Evolutionary conservation across 2,888 invertebrate genomes (phyloP), one percentile per base, ranked within the genome.

Genomic region (Drosophila nr. fundita): DNA sequence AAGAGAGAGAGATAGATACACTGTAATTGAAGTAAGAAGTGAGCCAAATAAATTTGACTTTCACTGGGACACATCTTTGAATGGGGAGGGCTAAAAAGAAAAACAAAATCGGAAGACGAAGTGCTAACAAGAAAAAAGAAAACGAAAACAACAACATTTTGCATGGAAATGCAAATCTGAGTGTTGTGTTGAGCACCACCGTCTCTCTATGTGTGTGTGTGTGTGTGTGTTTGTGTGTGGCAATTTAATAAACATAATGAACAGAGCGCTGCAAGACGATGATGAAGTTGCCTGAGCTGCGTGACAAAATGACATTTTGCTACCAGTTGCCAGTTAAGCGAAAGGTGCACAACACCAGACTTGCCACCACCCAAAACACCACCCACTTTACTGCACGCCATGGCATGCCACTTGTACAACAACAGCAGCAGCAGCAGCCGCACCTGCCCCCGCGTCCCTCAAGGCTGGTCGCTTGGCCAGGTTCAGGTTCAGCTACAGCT

Each of bases 291-390:
- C 65, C 55, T 60, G 66, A 59, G 83, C 70, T 89, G 77, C 86
- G 90, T 89, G 90, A 89, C 90, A 85, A 89, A 89, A 85, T 88
- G 88, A 81, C 86, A 89, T 87, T 87, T 83, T 74, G 83, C 86
- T 76, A 73, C 75, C 74, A 72, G 73, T 60, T 34, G 27, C 54
- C 34, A 36, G 18, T 42, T 21, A 36, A 36, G 11, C 29, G 45
- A 49, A 45, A 21, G 54, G 55, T 38, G 50, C 70, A 29, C 45
- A 50, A 61, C 42, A 38, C 50, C 57, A 67, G 82, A 72, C 73
- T 64, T 72, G 38, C 61, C 49, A 45, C 53, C 59, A 27, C 48
- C 52, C 53, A 34, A 45, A 34, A 45, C 45, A 24, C 15, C 50
- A n/a, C 42, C 57, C 42, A 42, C 30, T 21, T n/a, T 29, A 13